These are phyloP conservation scores for Calliphora vicina DNA, from an alignment of 1,140 invertebrate species.

Conservation along the genomic window DNA sequence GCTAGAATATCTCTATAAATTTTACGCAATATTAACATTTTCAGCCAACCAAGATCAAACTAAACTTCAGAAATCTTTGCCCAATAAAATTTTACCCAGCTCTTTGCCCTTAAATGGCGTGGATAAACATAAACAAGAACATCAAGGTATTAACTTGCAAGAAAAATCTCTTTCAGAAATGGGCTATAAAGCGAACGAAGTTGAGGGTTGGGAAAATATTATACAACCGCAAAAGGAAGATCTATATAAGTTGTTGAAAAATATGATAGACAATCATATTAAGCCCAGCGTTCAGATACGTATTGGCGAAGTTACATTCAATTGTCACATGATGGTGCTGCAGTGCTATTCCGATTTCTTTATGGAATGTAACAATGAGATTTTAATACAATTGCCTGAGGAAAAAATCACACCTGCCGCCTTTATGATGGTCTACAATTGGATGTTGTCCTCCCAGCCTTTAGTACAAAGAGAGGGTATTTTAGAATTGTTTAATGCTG, in stretches of 20 bases:
- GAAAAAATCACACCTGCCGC: slow-evolving; percentile 66
- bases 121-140: neutral
- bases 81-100: slow-evolving; percentile 35
- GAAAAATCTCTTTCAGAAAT: slow-evolving; percentile 36
- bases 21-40: neutral
- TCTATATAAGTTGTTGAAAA: slow-evolving; percentile 43
- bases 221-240: slow-evolving; percentile 45
- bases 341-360: slow-evolving; percentile 56
- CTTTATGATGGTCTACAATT: slow-evolving; percentile 76
- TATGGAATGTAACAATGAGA: slow-evolving; percentile 27
- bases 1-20: neutral
- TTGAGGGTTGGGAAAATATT: slow-evolving; percentile 45
- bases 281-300: slow-evolving; percentile 54
- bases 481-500: slow-evolving; percentile 73
- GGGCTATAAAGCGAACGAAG: slow-evolving; percentile 35
- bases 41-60: neutral
- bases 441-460: slow-evolving; percentile 75
- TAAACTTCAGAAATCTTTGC: slow-evolving; percentile 8
- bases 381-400: slow-evolving; percentile 30
- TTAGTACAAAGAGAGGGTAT: slow-evolving; percentile 71
- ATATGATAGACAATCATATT: slow-evolving; percentile 50
- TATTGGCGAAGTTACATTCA: slow-evolving; percentile 51
- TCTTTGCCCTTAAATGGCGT: slow-evolving; percentile 9
- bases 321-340: slow-evolving; percentile 54
- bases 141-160: neutral